Conservation (phyloP, 1,140 invertebrate species). For the Drosophila kohkoa region DNA sequence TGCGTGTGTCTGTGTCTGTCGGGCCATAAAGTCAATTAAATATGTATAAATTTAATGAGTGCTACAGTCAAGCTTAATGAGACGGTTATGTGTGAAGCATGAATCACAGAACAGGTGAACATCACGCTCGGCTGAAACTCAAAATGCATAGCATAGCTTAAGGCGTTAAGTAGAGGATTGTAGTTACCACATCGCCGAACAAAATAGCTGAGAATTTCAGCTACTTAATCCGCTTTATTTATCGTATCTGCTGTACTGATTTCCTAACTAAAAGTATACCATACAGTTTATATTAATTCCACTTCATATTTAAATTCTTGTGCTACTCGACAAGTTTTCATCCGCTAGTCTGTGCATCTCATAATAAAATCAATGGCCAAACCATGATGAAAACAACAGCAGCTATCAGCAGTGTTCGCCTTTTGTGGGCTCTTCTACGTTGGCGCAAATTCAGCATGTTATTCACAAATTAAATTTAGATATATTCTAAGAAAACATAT, state of each 20-base stretch:
- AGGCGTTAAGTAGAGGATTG: constrained; percentile 3
- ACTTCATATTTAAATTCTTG: background rate
- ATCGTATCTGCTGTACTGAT: background rate
- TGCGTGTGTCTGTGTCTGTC: constrained; percentile 38
- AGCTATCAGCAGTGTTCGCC: background rate
- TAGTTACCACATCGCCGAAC: background rate
- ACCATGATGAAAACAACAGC: background rate
- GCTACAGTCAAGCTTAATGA: constrained; percentile 62
- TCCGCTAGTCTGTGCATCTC: background rate
- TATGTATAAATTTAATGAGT: constrained; percentile 78
- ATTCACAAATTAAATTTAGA: background rate
- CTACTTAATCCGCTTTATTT: background rate
- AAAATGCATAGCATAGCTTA: constrained; percentile 5
- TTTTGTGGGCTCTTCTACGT: background rate
- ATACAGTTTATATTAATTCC: background rate
- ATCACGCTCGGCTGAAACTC: background rate
- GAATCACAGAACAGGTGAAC: constrained; percentile 17
- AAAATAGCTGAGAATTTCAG: background rate
- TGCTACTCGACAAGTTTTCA: background rate
- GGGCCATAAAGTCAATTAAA: constrained; percentile 80
- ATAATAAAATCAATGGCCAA: constrained; percentile 6
- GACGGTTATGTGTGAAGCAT: constrained; percentile 30
- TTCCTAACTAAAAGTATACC: background rate
- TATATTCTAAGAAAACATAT: background rate
- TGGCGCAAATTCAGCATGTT: background rate